These are phyloP conservation scores for Eustalomyia histrio DNA, from an alignment of 2,888 invertebrate species.

Conservation along the genomic window DNA sequence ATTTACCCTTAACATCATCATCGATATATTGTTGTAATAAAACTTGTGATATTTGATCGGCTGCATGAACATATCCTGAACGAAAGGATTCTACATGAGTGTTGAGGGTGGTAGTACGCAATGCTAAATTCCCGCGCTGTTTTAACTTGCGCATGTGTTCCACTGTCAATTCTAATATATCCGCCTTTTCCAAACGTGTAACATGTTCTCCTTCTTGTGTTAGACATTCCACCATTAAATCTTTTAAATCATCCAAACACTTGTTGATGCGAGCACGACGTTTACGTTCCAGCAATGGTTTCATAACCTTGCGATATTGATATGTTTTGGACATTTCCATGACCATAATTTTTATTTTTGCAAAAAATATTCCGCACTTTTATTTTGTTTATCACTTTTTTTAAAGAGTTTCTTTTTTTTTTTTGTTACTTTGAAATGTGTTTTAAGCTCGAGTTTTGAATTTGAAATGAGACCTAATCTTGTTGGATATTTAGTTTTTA, in stretches of 20 bases:
- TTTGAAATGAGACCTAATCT: constrained; percentile 79
- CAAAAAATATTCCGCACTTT: neutral
- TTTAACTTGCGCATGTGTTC: constrained; percentile 90
- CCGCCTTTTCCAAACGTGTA: constrained; percentile 91
- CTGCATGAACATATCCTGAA: constrained; percentile 93
- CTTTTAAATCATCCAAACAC: constrained; percentile 93
- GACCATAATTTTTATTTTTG: constrained; percentile 73
- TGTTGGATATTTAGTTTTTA: constrained; percentile 78
- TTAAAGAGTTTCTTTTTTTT: constrained; percentile 51
- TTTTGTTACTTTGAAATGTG: constrained; percentile 65
- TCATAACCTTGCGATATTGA: constrained; percentile 96
- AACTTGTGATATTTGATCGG: constrained; percentile 92
- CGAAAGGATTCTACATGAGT: constrained; percentile 89
- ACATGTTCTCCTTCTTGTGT: constrained; percentile 93
- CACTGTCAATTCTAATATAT: constrained; percentile 92
- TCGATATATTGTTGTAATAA: constrained; percentile 86
- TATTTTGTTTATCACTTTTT: constrained; percentile 59
- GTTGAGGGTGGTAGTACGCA: constrained; percentile 79
- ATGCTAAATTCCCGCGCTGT: constrained; percentile 87
- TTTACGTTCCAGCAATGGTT: constrained; percentile 93
- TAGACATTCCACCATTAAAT: constrained; percentile 86
- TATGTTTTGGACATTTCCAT: constrained; percentile 90
- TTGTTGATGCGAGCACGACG: constrained; percentile 93
- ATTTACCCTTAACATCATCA: constrained; percentile 80
- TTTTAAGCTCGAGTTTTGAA: constrained; percentile 74